Evolutionary conservation across 1,140 invertebrate genomes (phyloP), one percentile per base, ranked within the genome.

Genomic region (Asobara japonica): DNA sequence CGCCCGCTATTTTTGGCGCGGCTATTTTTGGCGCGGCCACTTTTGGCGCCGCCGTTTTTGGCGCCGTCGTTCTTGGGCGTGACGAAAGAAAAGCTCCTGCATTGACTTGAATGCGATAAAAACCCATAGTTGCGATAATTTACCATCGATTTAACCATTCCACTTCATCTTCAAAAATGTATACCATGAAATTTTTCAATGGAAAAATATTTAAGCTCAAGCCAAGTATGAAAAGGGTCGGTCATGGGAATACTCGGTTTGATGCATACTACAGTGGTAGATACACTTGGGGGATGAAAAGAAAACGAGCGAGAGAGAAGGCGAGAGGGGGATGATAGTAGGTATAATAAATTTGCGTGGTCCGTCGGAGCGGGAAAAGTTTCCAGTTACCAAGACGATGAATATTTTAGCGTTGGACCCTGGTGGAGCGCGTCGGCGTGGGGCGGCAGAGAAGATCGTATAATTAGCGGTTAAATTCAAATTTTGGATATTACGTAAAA

Each of bases 401-500:
- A 84, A 84, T 84, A 84, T 84, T 83, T 84, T 83, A 84, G 71
- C 78, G 74, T 66, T 73, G 75, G 71, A 74, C 75, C 78, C 76
- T 65, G 31, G 65, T 60, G 65, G n/a, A 69, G 51, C 38, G 2
- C 68, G 68, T 62, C 18, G 31, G 27, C 16, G 31, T 13, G 31
- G 31, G 38, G 22, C n/a, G 60, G 29, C 7, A 67, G 27, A 70
- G 74, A 64, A 76, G 79, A 74, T 78, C 71, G 78, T 76, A 83
- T 84, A 84, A 84, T 84, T 83, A 82, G 80, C 80, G 82, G 80
- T 84, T 83, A 82, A 84, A 84, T 84, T 84, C 83, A 84, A 83
- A 84, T 83, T 83, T 80, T 68, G 78, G 78, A 83, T 84, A 84
- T 82, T 83, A 82, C 79, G 79, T 79, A 84, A 84, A 83, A 81